Evolutionary conservation across 2,113 vertebrate genomes (phyloP).

Genomic region (Hemiprocne comata): DNA sequence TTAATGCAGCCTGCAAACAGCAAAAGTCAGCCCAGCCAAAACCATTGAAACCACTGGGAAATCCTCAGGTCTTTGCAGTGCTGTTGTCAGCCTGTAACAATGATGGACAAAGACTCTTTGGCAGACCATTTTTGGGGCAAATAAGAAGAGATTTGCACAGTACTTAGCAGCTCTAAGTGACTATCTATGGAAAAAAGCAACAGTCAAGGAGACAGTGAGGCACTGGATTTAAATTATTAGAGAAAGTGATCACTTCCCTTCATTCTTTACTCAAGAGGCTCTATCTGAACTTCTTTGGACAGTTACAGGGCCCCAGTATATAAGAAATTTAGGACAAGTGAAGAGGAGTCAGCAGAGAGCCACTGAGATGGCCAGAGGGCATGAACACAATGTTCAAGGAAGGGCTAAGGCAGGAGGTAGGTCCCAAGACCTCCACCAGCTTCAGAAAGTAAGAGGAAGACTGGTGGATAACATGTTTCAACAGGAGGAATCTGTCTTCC

Average conservation of each 20-base stretch:
- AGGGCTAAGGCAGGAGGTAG: not conserved
- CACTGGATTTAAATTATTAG: not conserved
- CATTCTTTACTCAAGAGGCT: not conserved
- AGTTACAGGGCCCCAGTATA: not conserved
- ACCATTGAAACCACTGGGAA: constrained; percentile 2
- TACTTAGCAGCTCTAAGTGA: not conserved
- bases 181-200: not conserved
- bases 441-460: not conserved
- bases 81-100: not conserved
- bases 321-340: not conserved
- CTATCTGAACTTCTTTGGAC: not conserved
- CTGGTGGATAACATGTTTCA: not conserved
- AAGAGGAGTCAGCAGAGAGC: not conserved
- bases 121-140: not conserved
- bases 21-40: constrained; percentile 3
- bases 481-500: not conserved
- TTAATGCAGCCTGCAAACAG: not conserved
- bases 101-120: not conserved
- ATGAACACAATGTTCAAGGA: not conserved
- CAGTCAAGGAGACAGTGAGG: not conserved
- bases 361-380: not conserved
- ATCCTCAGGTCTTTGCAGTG: not conserved
- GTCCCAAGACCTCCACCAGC: not conserved
- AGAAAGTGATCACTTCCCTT: not conserved
- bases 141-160: constrained; percentile 18